These are phyloP conservation scores for Sinosuthora webbiana DNA, from an alignment of 2,113 vertebrate genomes.

Conservation along the genomic window DNA sequence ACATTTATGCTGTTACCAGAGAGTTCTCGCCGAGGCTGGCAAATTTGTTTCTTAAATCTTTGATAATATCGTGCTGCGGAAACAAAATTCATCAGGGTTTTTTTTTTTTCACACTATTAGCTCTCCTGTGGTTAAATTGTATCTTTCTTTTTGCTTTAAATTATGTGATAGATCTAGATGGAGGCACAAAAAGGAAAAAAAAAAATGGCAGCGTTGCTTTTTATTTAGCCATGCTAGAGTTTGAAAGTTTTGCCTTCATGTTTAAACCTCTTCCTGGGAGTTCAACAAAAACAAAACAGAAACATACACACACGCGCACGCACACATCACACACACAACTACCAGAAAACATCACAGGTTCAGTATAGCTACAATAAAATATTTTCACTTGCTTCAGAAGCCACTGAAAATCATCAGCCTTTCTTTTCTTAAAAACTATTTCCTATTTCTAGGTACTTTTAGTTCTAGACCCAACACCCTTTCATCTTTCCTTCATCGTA, in stretches of 20 bases:
- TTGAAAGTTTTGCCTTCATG: constrained; percentile 78
- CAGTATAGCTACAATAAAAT: constrained; percentile 15
- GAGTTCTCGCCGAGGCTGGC: constrained; percentile 80
- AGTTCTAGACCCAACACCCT: constrained; percentile 57
- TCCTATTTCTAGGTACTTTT: background rate
- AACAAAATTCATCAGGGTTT: constrained; percentile 81
- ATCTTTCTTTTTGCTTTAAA: constrained; percentile 68
- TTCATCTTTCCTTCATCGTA: background rate
- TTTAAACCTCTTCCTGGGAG: constrained; percentile 82
- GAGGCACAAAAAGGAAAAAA: constrained; percentile 69
- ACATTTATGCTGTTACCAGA: constrained; percentile 83
- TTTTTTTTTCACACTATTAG: constrained; percentile 74
- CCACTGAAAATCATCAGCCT: background rate
- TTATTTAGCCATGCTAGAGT: constrained; percentile 70
- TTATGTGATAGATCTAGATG: constrained; percentile 73
- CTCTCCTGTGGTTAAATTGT: constrained; percentile 66
- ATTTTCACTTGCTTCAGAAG: constrained; percentile 19
- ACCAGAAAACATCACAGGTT: constrained; percentile 50
- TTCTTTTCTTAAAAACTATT: background rate
- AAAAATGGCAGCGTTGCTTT: constrained; percentile 69
- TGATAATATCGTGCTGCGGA: constrained; percentile 82
- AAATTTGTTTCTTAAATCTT: constrained; percentile 85
- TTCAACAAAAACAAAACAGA: constrained; percentile 67
- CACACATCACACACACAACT: background rate
- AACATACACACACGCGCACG: background rate